Percentiles rank a stretch among this genome's conserved stretches.
Conservation (phyloP, 2,888 invertebrate species). For the Arge pagana region DNA sequence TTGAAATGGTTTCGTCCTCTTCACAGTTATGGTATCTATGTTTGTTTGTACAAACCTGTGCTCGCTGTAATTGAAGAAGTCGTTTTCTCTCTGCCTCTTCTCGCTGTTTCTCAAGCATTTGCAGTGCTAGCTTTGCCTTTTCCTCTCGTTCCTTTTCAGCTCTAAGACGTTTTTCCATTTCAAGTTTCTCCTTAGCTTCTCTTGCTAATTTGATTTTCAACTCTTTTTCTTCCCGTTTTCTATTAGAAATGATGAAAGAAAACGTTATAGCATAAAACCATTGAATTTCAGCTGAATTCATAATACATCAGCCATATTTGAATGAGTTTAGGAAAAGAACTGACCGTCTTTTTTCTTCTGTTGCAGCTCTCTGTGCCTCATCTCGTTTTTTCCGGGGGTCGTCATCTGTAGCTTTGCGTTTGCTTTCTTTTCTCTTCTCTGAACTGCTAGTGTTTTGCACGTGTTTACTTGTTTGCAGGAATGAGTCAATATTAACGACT, state of each 20-base stretch:
- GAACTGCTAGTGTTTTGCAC: slow-evolving; percentile 40
- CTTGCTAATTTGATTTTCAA: slow-evolving; percentile 61
- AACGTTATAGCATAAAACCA: too few relatives aligned
- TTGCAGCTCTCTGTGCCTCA: slow-evolving; percentile 63
- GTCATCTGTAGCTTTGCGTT: slow-evolving; percentile 53
- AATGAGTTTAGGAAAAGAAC: too few relatives aligned
- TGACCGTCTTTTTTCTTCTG: slow-evolving; percentile 64
- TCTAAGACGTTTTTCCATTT: slow-evolving; percentile 56
- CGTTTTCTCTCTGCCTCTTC: slow-evolving; percentile 61
- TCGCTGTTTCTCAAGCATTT: slow-evolving; percentile 58
- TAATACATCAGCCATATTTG: too few relatives aligned
- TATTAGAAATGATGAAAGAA: slow-evolving; percentile 29
- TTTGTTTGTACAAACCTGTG: slow-evolving; percentile 42
- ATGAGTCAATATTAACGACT: slow-evolving; percentile 43
- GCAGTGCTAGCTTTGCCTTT: slow-evolving; percentile 45
- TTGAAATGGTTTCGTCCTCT: too few relatives aligned
- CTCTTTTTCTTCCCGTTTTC: slow-evolving; percentile 64
- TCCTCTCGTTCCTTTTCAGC: slow-evolving; percentile 58
- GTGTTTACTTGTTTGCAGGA: slow-evolving; percentile 47
- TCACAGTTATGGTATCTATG: too few relatives aligned
- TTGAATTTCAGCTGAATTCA: too few relatives aligned
- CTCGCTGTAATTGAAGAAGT: slow-evolving; percentile 43
- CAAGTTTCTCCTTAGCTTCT: slow-evolving; percentile 60
- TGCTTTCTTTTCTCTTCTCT: slow-evolving; percentile 53
- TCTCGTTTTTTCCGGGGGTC: slow-evolving; percentile 66